Percentiles rank a stretch among this genome's conserved stretches.
phyloP scores from a whole-genome alignment of 2,797 vertebrate species.

The Chromobotia macracanthus region DNA sequence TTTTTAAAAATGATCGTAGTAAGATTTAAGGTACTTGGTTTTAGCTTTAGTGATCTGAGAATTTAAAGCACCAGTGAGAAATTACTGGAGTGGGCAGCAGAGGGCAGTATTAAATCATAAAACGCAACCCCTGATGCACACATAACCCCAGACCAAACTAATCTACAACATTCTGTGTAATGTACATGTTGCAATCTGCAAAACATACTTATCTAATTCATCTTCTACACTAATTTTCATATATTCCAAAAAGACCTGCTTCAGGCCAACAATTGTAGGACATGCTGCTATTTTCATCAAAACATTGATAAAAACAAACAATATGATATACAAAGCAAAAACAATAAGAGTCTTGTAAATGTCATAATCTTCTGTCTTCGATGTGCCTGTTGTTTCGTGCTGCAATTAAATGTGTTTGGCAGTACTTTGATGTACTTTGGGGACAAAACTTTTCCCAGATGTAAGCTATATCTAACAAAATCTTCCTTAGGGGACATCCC shows the following conservation, averaged over 20 bases:
- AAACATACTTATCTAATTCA: not conserved
- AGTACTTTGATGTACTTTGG: not conserved
- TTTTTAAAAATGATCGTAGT: not conserved
- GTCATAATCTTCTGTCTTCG: not conserved
- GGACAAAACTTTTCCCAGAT: not conserved
- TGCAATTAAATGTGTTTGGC: constrained; percentile 1
- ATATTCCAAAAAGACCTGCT: not conserved
- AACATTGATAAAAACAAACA: not conserved
- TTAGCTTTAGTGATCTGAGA: not conserved
- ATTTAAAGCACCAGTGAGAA: not conserved
- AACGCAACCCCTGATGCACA: not conserved
- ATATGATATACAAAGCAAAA: too few relatives aligned
- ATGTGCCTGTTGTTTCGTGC: constrained; percentile 13
- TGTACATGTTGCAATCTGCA: not conserved
- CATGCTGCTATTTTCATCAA: not conserved
- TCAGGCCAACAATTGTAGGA: not conserved
- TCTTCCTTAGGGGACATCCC: too few relatives aligned
- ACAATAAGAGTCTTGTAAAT: too few relatives aligned
- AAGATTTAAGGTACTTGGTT: not conserved
- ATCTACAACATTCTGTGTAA: not conserved
- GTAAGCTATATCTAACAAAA: not conserved
- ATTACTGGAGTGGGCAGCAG: constrained; percentile 29
- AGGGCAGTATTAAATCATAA: constrained; percentile 9
- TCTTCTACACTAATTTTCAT: not conserved
- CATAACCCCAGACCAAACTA: too few relatives aligned